Conservation (phyloP, 2,797 vertebrate genomes). For the Centroberyx gerrardi region DNA sequence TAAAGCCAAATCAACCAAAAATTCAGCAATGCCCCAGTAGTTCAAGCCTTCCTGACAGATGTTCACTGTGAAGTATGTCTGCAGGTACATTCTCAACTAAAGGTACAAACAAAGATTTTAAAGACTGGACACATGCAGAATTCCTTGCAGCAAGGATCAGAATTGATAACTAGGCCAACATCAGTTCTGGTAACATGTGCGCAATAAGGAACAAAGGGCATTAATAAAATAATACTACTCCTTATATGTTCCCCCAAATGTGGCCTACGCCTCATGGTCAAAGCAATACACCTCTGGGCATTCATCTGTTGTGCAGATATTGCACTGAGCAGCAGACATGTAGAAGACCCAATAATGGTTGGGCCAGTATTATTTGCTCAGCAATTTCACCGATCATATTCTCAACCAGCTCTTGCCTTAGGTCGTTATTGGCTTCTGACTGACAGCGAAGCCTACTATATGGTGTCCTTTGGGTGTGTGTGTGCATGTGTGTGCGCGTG, state of each 20-base stretch:
- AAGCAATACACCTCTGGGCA: not conserved
- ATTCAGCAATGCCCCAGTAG: too few species aligned
- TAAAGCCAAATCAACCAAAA: too few species aligned
- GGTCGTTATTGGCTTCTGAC: slow-evolving; percentile 41
- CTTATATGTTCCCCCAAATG: too few species aligned
- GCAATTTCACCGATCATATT: slow-evolving; percentile 45
- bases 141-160: not conserved
- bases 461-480: slow-evolving; percentile 6
- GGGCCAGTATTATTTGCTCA: slow-evolving; percentile 36
- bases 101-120: not conserved
- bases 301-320: slow-evolving; percentile 64
- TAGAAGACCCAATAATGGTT: slow-evolving; percentile 33
- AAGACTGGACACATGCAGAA: not conserved
- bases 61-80: too few species aligned
- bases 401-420: slow-evolving; percentile 20
- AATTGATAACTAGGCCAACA: not conserved
- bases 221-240: too few species aligned
- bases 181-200: not conserved
- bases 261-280: not conserved
- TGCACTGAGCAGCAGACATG: slow-evolving; percentile 52
- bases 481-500: slow-evolving; percentile 9
- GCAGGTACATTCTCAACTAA: not conserved
- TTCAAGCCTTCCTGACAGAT: too few species aligned
- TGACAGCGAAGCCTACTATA: not conserved
- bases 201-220: slow-evolving; percentile 2